Percentiles rank a stretch among this genome's conserved stretches.
Conservation (phyloP, 2,113 vertebrate species). For the Pseudolaguvia tuberculata region DNA sequence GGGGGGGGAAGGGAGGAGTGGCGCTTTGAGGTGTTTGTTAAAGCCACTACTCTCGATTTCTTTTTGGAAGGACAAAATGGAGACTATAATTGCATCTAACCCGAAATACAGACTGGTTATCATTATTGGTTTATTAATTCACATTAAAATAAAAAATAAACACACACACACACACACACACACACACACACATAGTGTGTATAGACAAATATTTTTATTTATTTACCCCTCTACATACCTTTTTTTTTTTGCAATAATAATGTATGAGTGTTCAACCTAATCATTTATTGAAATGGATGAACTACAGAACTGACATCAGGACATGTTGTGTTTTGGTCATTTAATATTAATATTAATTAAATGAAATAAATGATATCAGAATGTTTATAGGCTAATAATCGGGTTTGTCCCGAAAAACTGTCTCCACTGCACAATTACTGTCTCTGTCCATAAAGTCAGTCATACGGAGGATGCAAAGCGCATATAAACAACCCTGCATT, state of each 20-base stretch:
- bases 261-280: neutral
- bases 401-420: neutral
- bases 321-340: neutral
- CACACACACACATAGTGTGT: no score
- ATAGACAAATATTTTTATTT: neutral
- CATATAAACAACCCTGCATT: neutral
- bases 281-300: neutral
- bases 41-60: neutral
- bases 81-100: neutral
- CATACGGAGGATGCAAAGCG: neutral
- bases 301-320: neutral
- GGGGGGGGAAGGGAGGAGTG: neutral
- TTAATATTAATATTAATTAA: neutral
- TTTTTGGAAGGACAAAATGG: neutral
- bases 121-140: no score
- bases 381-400: neutral
- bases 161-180: no score
- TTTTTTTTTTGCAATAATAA: neutral
- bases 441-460: neutral
- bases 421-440: neutral
- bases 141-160: no score
- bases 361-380: neutral
- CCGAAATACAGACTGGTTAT: neutral
- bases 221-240: neutral
- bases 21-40: conserved; percentile 7